Base-by-base conservation (phyloP, 2,888 invertebrate genomes). In the Tricholauxania praeusta region DNA sequence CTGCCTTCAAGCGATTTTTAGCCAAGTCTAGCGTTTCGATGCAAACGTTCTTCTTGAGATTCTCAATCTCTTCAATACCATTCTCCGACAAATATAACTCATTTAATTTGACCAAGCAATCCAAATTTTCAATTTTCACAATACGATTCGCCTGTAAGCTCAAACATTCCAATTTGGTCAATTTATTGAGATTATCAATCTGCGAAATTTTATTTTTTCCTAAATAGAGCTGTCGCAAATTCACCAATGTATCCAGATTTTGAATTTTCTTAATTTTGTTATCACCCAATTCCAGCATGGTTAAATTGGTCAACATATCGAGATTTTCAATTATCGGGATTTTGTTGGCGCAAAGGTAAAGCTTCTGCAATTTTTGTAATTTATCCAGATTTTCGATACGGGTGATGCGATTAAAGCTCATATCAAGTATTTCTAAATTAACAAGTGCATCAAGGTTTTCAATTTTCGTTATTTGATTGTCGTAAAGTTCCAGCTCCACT, bases 51-150 rank as follows among this genome's bases (percentile, higher is more conserved):
- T 89, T 89, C 0, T 91, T 89, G 76, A 98, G 85, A 75, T 94
- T 94, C 84, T 96, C 95, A 73, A 99, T 93, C 0, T 81, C 84
- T 3, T 91, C 90, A 52, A 99, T 90, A 10, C 96, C 97, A 88
- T 99, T 99, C 87, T 98, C 96, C 0, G 98, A 98, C 75, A 98
- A 83, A 85, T 99, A 99, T 15, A 99, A 87, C 84, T 99, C 96
- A 65, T 94, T 93, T 74, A 99, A 87, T 69, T 94, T 92, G 0
- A 85, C 89, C 32, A 97, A 87, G 3, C 89, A 89, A 0, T 93
- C 93, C 69, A 99, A 83, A 81, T 96, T 96, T 84, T 98, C 97
- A 74, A 99, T 93, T 85, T 93, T 93, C 0, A 91, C 89, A 60
- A 99, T 89, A 7, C 98, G 91, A 88, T 99, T 99, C 80, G 94